These are phyloP conservation scores for Hirtodrosophila trivittata DNA, from an alignment of 2,888 invertebrate genomes.

Conservation along the genomic window DNA sequence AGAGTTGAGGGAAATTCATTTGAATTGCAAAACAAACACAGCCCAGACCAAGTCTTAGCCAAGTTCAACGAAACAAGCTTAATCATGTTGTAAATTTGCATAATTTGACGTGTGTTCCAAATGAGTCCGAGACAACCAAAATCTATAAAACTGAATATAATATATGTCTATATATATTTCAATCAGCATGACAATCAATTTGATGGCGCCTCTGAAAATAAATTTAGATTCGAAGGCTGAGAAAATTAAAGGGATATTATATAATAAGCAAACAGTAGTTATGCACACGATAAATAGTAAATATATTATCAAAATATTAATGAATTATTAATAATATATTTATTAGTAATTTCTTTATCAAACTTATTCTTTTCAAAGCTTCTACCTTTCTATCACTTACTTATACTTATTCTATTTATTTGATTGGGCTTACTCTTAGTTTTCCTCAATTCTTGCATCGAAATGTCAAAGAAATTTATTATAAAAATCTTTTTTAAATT, in stretches of 20 bases:
- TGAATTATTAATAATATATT: too few species aligned
- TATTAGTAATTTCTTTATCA: too few species aligned
- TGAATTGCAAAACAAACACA: conserved; percentile 77
- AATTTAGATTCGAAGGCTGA: conserved; percentile 27
- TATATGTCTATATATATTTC: conserved; percentile 7
- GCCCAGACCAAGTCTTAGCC: conserved; percentile 22
- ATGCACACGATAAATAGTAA: too few species aligned
- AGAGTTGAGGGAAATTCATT: conserved; percentile 64
- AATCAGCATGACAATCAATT: conserved; percentile 29
- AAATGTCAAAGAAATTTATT: too few species aligned
- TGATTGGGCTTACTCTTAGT: too few species aligned
- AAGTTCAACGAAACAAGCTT: conserved; percentile 60
- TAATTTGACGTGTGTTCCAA: conserved; percentile 67
- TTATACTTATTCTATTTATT: too few species aligned
- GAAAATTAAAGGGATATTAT: neutral
- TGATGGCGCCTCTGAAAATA: conserved; percentile 9
- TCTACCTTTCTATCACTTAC: too few species aligned
- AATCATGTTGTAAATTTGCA: conserved; percentile 78
- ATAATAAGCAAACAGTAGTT: too few species aligned
- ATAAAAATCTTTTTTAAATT: too few species aligned
- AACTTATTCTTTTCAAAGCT: too few species aligned
- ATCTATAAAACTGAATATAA: conserved; percentile 8
- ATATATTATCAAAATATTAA: too few species aligned
- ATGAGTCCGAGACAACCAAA: conserved; percentile 24
- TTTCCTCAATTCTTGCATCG: too few species aligned